phyloP scores from a whole-genome alignment of 1,140 invertebrate species.

The Drosophila tani region DNA sequence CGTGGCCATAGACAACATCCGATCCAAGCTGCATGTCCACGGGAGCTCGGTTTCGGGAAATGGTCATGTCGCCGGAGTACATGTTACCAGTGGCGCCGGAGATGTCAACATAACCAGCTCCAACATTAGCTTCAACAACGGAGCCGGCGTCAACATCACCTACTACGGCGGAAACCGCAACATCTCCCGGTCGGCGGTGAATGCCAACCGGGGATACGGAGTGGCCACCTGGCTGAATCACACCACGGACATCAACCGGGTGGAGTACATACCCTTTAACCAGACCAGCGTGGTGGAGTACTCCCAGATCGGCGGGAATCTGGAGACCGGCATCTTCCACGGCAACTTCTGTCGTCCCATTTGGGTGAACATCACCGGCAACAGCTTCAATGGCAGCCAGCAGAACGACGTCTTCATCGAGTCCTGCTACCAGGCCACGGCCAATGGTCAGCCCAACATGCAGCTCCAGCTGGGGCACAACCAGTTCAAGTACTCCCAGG shows the following conservation, averaged over 20 bases:
- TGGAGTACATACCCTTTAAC: slow-evolving; percentile 91
- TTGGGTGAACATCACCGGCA: slow-evolving; percentile 94
- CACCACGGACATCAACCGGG: slow-evolving; percentile 88
- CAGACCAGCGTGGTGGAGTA: slow-evolving; percentile 95
- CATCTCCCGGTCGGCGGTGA: slow-evolving; percentile 92
- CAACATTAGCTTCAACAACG: slow-evolving; percentile 95
- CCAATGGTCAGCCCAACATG: slow-evolving; percentile 85
- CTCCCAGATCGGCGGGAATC: slow-evolving; percentile 93
- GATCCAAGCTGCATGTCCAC: slow-evolving; percentile 92
- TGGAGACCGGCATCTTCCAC: slow-evolving; percentile 93
- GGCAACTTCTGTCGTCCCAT: slow-evolving; percentile 91
- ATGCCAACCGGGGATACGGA: slow-evolving; percentile 94
- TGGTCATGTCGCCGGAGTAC: slow-evolving; percentile 94
- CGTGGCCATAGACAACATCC: slow-evolving; percentile 93
- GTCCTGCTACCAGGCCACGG: slow-evolving; percentile 90
- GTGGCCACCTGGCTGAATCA: slow-evolving; percentile 95
- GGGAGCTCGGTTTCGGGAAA: slow-evolving; percentile 94
- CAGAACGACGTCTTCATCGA: slow-evolving; percentile 91
- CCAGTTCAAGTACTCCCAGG: slow-evolving; percentile 91
- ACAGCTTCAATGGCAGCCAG: slow-evolving; percentile 91
- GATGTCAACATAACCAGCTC: slow-evolving; percentile 96
- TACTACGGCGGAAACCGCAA: slow-evolving; percentile 96
- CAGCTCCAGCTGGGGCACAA: slow-evolving; percentile 95
- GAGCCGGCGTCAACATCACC: slow-evolving; percentile 96
- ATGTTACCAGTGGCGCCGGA: slow-evolving; percentile 93